Base-by-base conservation (phyloP, 2,797 vertebrate genomes). In the Rhinoraja longicauda region DNA sequence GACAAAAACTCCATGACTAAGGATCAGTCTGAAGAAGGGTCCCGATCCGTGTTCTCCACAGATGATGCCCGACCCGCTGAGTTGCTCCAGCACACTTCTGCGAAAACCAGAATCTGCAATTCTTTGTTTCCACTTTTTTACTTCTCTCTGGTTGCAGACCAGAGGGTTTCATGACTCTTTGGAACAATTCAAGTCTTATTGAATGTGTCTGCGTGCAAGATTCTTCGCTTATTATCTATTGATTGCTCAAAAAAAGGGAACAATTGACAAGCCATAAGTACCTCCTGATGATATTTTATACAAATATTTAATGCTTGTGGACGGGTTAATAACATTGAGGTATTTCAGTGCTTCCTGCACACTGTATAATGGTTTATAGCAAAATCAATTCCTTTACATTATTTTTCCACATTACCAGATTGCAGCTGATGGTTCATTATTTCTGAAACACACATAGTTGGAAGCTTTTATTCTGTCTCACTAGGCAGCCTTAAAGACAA, bases 311-410 rank as follows among this genome's bases (percentile, higher is more conserved):
- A 45, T 70, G 70, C 39, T 53, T 67, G 45, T 15, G 36, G 73
- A 53, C 8, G 19, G 70, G 36, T 75, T 53, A 92, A 75, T 75
- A 91, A 92, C n/a, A 12, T 73, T 6, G 6, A n/a, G 57, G 53
- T 92, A 72, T 53, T 72, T 75, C 90, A 92, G 64, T 92, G 24
- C 70, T 92, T 92, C 90, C 39, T 92, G 70, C 21, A 45, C 90
- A 53, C 92, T 75, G 64, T 92, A 45, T 53, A 45, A 53, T 21
- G 29, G 70, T 53, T 92, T 92, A 73, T 53, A 53, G 70, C 32
- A 92, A 75, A 91, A 92, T 92, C 90, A 75, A 92, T 92, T 92
- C 36, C 67, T 92, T 91, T 15, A 57, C 53, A 90, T 57, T 75
- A 92, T 92, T 73, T 91, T 75, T 92, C 70, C 90, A 53, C 67